Percentiles rank a stretch among this genome's conserved stretches.
Evolutionary conservation across 92 coral and sea anemone genomes (phyloP).

Genomic region (Zoanthus sansibaricus): DNA sequence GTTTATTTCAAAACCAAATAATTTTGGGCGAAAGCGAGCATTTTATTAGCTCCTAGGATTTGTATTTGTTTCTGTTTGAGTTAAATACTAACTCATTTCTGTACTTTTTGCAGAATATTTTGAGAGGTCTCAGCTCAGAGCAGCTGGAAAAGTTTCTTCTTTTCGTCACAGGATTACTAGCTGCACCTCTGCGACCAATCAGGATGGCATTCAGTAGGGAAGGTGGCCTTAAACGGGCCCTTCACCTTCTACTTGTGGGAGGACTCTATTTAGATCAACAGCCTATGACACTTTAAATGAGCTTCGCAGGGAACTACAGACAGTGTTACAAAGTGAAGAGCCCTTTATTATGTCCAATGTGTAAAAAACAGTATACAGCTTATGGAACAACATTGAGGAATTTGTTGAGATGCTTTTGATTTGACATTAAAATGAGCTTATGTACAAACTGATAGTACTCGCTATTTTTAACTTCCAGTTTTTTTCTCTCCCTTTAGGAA

Average conservation of each 20-base stretch:
- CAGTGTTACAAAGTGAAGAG: constrained; percentile 47
- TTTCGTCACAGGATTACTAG: background rate
- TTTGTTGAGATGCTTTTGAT: background rate
- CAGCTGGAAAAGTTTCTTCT: background rate
- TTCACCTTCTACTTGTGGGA: constrained; percentile 46
- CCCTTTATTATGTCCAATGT: constrained; percentile 40
- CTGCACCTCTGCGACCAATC: constrained; percentile 5
- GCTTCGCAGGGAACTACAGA: constrained; percentile 24
- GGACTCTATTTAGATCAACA: constrained; percentile 39
- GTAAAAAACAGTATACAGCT: background rate
- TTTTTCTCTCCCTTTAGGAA: background rate
- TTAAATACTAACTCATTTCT: background rate
- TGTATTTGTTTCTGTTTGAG: background rate
- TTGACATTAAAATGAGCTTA: background rate
- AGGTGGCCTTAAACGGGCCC: constrained; percentile 43
- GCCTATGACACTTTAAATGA: constrained; percentile 35
- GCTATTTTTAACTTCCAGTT: background rate
- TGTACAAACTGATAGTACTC: background rate
- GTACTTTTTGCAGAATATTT: constrained; percentile 23
- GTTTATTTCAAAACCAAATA: background rate
- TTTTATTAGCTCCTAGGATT: background rate
- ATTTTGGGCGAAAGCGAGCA: background rate
- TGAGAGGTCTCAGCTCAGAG: constrained; percentile 11
- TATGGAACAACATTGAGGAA: background rate
- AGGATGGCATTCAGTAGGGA: constrained; percentile 29